A percentile compares a stretch with the other conserved stretches of the same genome.
phyloP scores from a whole-genome alignment of 2,797 vertebrate species.

The Sphenodon punctatus region DNA sequence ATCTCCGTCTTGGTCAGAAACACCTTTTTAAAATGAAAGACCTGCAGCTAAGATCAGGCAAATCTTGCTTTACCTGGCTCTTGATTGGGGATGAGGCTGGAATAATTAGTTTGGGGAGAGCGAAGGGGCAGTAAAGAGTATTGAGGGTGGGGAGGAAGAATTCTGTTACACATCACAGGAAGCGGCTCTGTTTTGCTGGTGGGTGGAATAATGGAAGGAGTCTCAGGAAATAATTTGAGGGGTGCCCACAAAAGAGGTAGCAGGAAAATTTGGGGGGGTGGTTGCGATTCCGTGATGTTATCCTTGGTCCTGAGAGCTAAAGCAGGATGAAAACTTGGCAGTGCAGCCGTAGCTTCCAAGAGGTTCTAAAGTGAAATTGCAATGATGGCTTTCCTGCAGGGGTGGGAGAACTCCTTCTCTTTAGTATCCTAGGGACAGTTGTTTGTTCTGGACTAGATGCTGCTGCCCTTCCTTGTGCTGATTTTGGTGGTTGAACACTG shows the following conservation, averaged over 20 bases:
- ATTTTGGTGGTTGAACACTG: too few relatives aligned
- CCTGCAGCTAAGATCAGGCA: not conserved
- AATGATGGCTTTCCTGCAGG: conserved; percentile 7
- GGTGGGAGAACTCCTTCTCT: conserved; percentile 40
- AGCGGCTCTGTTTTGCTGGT: too few relatives aligned
- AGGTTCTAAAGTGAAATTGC: conserved; percentile 29
- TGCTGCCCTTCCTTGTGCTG: not conserved
- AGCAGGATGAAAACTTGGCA: not conserved
- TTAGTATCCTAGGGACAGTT: conserved; percentile 12
- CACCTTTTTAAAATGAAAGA: conserved; percentile 18
- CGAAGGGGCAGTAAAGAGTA: too few relatives aligned
- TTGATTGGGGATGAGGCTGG: too few relatives aligned
- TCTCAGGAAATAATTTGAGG: too few relatives aligned
- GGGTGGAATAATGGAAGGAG: too few relatives aligned
- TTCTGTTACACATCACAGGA: too few relatives aligned
- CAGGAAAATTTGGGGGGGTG: too few relatives aligned
- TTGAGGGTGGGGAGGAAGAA: too few relatives aligned
- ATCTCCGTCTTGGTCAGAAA: conserved; percentile 13
- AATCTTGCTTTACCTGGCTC: conserved; percentile 5
- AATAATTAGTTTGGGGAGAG: too few relatives aligned
- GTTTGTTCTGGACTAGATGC: rapidly evolving
- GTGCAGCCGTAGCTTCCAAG: not conserved
- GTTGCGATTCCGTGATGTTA: too few relatives aligned
- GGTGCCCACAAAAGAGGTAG: too few relatives aligned
- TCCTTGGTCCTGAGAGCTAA: not conserved